These are phyloP conservation scores for Sphaeramia orbicularis DNA, from an alignment of 2,797 vertebrate species.

Conservation along the genomic window DNA sequence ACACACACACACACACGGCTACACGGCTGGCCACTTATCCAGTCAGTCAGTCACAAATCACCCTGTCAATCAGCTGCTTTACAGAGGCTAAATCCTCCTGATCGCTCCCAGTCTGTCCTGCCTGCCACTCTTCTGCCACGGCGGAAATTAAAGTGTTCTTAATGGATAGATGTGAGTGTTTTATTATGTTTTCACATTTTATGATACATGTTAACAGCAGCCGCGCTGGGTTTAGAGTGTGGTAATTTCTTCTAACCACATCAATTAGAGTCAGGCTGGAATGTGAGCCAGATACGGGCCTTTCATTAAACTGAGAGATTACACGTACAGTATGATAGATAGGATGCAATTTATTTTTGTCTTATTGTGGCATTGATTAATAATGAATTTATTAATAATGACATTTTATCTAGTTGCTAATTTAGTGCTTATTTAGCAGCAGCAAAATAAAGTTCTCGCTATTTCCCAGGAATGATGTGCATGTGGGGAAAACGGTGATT, in stretches of 20 bases:
- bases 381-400: conserved; percentile 40
- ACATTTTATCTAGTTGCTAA: conserved; percentile 31
- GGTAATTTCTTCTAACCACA: conserved; percentile 68
- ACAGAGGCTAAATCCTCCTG: conserved; percentile 72
- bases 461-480: conserved; percentile 12
- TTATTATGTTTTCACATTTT: conserved; percentile 80
- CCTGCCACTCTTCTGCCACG: conserved; percentile 72
- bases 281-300: conserved; percentile 51
- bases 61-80: conserved; percentile 77
- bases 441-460: conserved; percentile 12
- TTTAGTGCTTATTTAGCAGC: conserved; percentile 21
- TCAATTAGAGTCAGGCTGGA: conserved; percentile 67
- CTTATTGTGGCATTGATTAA: conserved; percentile 49
- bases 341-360: conserved; percentile 53
- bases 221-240: conserved; percentile 53
- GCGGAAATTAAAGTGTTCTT: conserved; percentile 70
- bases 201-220: conserved; percentile 75
- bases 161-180: conserved; percentile 73
- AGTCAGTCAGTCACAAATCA: conserved; percentile 82
- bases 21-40: conserved; percentile 68
- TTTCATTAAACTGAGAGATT: conserved; percentile 68
- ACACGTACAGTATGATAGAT: conserved; percentile 57
- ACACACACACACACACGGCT: conserved; percentile 42
- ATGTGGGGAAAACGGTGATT: background rate
- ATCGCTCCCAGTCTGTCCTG: conserved; percentile 61